These are phyloP conservation scores for Gryllus longicercus DNA, from an alignment of 2,888 invertebrate genomes.

Conservation along the genomic window DNA sequence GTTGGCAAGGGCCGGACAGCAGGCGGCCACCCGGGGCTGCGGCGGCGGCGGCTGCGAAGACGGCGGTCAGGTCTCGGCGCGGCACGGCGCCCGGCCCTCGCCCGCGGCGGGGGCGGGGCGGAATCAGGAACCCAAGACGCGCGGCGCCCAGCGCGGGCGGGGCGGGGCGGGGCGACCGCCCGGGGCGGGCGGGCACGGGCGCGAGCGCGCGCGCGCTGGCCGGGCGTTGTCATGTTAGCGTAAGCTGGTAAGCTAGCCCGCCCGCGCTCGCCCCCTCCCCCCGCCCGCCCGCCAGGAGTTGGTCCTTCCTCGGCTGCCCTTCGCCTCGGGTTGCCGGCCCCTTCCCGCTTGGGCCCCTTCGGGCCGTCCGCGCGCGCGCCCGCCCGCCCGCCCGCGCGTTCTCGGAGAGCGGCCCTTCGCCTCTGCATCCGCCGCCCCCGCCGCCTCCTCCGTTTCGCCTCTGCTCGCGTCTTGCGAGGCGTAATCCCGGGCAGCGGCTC, in stretches of 20 bases:
- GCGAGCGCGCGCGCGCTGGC: background rate
- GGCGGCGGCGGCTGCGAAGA: no score
- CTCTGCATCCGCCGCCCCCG: background rate
- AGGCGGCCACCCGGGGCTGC: no score
- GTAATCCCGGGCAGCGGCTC: conserved; percentile 27
- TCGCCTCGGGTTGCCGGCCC: background rate
- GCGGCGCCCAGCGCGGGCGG: background rate
- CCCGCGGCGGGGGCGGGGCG: background rate
- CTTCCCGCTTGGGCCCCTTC: background rate
- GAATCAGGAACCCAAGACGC: conserved; percentile 11
- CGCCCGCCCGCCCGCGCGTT: no score
- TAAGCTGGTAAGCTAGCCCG: conserved; percentile 6
- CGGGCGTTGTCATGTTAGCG: conserved; percentile 5
- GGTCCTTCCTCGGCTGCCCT: background rate
- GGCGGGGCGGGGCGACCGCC: background rate
- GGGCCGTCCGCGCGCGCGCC: background rate
- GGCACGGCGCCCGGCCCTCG: background rate
- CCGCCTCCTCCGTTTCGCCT: background rate
- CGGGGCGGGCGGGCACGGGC: background rate
- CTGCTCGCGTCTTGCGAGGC: conserved; percentile 20
- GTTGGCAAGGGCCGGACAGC: no score
- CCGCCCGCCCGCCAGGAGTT: background rate
- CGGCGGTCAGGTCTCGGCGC: background rate
- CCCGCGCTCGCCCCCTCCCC: background rate
- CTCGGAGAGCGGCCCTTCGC: background rate